A percentile compares a stretch with the other conserved stretches of the same genome.
Evolutionary conservation across 2,888 invertebrate species (phyloP).

Genomic region (Machimus rusticus): DNA sequence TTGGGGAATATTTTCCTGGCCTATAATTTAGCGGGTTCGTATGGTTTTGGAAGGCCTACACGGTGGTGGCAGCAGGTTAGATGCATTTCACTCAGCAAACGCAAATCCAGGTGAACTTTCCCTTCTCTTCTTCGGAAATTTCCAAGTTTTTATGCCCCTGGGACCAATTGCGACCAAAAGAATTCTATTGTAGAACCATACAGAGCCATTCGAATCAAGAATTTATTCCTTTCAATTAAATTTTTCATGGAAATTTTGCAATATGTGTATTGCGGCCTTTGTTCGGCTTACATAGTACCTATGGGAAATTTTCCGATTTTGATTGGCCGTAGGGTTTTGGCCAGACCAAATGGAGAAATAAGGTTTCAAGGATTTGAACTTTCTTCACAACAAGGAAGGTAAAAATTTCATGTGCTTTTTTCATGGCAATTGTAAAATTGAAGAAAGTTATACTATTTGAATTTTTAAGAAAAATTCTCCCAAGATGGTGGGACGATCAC

Average conservation of each 20-base stretch:
- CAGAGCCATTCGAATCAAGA: neutral
- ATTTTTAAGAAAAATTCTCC: no score
- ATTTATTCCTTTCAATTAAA: neutral
- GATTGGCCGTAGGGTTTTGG: neutral
- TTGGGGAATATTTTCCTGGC: neutral
- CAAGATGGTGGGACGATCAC: no score
- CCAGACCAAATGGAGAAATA: neutral
- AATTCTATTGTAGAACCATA: neutral
- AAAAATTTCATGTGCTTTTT: no score
- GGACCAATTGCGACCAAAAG: neutral
- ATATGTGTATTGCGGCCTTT: neutral
- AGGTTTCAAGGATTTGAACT: neutral
- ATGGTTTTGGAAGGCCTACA: neutral
- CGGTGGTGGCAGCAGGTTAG: neutral
- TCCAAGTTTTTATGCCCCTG: neutral
- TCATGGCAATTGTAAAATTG: no score
- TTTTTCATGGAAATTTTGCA: constrained; percentile 1
- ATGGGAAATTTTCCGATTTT: neutral
- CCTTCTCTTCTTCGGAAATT: neutral
- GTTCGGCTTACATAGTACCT: neutral
- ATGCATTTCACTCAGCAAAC: neutral
- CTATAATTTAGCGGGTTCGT: constrained; percentile 3
- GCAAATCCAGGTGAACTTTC: neutral
- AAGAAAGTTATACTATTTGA: no score
- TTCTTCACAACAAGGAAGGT: neutral